Evolutionary conservation across 2,888 invertebrate genomes (phyloP).

Genomic region (Podabrus alpinus): DNA sequence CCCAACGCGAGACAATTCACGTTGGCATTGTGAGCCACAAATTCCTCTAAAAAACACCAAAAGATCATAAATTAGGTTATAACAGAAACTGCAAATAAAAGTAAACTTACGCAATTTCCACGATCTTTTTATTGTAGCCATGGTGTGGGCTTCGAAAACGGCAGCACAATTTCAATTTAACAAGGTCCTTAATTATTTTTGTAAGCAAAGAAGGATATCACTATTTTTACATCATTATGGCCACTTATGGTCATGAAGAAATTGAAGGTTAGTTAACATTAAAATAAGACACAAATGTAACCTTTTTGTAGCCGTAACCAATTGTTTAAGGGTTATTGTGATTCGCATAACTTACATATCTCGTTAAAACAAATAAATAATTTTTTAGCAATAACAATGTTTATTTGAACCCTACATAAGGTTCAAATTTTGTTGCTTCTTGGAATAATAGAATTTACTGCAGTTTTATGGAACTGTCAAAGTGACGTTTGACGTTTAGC

Average conservation of each 20-base stretch:
- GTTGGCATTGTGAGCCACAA: constrained; percentile 83
- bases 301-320: constrained; percentile 48
- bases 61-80: constrained; percentile 29
- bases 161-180: constrained; percentile 45
- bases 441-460: constrained; percentile 4
- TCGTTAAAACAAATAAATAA: background rate
- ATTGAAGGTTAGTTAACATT: constrained; percentile 22
- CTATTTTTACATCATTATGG: constrained; percentile 1
- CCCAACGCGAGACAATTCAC: constrained; percentile 89
- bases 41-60: constrained; percentile 73
- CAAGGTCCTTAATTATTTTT: constrained; percentile 43
- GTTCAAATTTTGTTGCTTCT: constrained; percentile 13
- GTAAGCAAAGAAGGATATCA: background rate
- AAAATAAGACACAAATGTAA: constrained; percentile 25
- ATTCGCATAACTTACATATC: constrained; percentile 14
- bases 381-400: constrained; percentile 13
- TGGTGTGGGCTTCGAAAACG: constrained; percentile 34
- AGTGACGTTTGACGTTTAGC: background rate
- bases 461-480: background rate
- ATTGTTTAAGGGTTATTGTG: constrained; percentile 43
- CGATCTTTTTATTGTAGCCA: constrained; percentile 66
- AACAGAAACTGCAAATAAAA: background rate
- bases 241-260: constrained; percentile 25
- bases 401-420: constrained; percentile 20
- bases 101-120: constrained; percentile 80